Evolutionary conservation across 1,140 invertebrate species (phyloP), one percentile per base, ranked within the genome.

Genomic region (Carcinoscorpius rotundicauda): DNA sequence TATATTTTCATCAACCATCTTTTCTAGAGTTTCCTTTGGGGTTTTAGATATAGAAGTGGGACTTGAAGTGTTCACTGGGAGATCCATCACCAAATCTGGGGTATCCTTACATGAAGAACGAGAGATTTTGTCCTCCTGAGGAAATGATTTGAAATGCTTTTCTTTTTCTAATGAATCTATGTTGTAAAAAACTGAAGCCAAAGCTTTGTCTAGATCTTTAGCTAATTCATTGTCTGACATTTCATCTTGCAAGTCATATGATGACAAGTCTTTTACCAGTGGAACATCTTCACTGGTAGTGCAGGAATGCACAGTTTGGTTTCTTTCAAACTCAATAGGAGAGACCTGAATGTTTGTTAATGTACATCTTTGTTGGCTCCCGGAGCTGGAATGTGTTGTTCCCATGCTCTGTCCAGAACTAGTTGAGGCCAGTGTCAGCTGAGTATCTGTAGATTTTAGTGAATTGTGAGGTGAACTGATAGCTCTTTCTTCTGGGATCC

Each of bases 1-100:
- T n/a, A 55, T n/a, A n/a, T 52, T 51, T 73, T 74, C 62, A 71
- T 74, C 69, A 29, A 29, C 29, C 2, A 29, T 29, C 68, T n/a
- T 6, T 6, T 1, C n/a, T 55, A 75, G 58, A 72, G 67, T 10
- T 71, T 73, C 52, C 63, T 76, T 74, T 52, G 64, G 69, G 68
- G 67, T 71, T 52, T 63, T 70, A 52, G 11, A n/a, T 65, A 70
- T 71, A 51, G 29, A 58, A 5, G 59, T 55, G 9, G 66, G 58
- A 60, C 65, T 70, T 61, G 67, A 66, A 57, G 58, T 81, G 79
- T 69, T 83, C 3, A 85, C 71, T 6, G 90, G 90, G 60, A 93
- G 77, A 76, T 92, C 89, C 82, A 92, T 87, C 51, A 94, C 89
- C n/a, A 94, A 78, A 76, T 94, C 91, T 2, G 90, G 91, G 3